phyloP scores from a whole-genome alignment of 2,797 vertebrate species.

The Rhinichthys osculus region DNA sequence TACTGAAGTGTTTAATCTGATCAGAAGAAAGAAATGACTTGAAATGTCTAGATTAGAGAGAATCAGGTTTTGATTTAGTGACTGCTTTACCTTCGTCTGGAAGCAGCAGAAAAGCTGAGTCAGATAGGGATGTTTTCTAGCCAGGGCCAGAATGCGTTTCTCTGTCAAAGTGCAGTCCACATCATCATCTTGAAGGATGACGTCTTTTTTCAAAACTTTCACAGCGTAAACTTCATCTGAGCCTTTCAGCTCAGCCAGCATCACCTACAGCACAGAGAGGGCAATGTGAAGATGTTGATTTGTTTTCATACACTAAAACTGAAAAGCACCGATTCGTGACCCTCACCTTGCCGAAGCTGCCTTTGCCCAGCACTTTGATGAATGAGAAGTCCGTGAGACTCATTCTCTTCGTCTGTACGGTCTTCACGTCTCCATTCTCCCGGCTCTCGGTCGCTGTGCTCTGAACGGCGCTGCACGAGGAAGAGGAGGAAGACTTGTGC shows the following conservation, averaged over 20 bases:
- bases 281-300: neutral
- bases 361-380: conserved; percentile 98
- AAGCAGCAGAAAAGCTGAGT: conserved; percentile 98
- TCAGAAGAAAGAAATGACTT: neutral
- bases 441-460: conserved; percentile 74
- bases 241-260: conserved; percentile 94
- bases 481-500: conserved; percentile 82
- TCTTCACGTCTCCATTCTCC: conserved; percentile 88
- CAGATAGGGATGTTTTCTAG: conserved; percentile 92
- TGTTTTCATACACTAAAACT: neutral
- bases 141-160: conserved; percentile 93
- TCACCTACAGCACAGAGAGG: conserved; percentile 79
- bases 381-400: conserved; percentile 94
- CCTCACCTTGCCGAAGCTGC: conserved; percentile 96
- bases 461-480: conserved; percentile 72
- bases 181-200: conserved; percentile 95
- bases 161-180: conserved; percentile 98
- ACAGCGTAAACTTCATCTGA: conserved; percentile 95
- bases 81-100: conserved; percentile 87
- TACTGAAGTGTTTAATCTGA: neutral
- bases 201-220: conserved; percentile 96
- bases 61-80: neutral
- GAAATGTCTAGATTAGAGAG: neutral
- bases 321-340: neutral
- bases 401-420: conserved; percentile 84